Percentiles rank a stretch among this genome's conserved stretches.
Conservation (phyloP, 2,113 vertebrate species). For the Azemiops feae region DNA sequence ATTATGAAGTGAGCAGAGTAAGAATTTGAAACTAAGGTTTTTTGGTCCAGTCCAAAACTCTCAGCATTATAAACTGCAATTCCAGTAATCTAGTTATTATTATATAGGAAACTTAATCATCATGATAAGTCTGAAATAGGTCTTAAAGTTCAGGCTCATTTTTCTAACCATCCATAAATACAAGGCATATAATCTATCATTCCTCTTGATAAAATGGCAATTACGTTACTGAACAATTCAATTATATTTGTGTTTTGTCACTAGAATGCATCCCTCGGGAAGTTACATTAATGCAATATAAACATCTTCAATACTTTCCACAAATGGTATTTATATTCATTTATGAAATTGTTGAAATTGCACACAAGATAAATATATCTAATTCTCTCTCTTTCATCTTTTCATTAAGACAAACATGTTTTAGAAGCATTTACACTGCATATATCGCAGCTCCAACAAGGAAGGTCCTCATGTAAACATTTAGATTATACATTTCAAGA, state of each 20-base stretch:
- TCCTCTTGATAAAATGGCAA: conserved; percentile 45
- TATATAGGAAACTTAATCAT: background rate
- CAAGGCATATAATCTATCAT: conserved; percentile 36
- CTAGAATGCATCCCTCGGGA: conserved; percentile 47
- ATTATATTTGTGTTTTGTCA: conserved; percentile 62
- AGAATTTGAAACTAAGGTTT: background rate
- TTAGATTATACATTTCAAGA: background rate
- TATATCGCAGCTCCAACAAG: background rate
- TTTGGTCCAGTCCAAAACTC: background rate
- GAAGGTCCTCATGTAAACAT: conserved; percentile 35
- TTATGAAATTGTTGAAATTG: conserved; percentile 56
- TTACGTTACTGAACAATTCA: conserved; percentile 51
- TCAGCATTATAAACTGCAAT: background rate
- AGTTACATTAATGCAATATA: conserved; percentile 64
- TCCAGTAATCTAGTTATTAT: background rate
- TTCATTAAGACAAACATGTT: conserved; percentile 49
- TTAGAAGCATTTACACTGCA: conserved; percentile 17
- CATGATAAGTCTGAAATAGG: background rate
- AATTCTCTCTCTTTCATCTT: conserved; percentile 33
- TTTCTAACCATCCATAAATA: conserved; percentile 49
- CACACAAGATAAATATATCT: conserved; percentile 51
- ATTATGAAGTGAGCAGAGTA: background rate
- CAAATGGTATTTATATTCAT: conserved; percentile 58
- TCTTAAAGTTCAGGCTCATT: conserved; percentile 35
- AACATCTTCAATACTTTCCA: conserved; percentile 64